Evolutionary conservation across 2,113 vertebrate genomes (phyloP).

Genomic region (Oxygymnocypris stewartii): DNA sequence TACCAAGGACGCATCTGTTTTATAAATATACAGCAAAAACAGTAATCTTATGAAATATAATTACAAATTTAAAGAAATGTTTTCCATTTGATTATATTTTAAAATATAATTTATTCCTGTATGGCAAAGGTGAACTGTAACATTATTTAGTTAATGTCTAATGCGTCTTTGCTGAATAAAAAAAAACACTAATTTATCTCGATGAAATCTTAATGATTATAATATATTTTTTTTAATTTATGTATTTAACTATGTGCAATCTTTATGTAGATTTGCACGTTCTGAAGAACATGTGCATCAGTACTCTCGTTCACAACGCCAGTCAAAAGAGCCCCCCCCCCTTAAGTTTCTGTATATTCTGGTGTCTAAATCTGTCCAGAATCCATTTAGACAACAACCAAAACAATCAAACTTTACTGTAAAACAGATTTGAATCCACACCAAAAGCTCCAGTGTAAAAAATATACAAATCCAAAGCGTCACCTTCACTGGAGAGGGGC

Average conservation of each 20-base stretch:
- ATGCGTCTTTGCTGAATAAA: too few relatives aligned
- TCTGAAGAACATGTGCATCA: neutral
- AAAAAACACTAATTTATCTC: neutral
- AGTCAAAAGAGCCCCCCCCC: neutral
- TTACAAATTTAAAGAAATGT: neutral
- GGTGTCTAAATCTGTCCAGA: neutral
- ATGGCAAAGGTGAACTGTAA: neutral
- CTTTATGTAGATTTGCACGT: neutral
- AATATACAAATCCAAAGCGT: neutral
- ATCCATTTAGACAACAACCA: neutral
- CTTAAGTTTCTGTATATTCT: neutral
- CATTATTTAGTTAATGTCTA: neutral
- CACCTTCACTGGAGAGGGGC: constrained; percentile 91
- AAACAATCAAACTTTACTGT: neutral
- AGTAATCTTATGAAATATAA: neutral
- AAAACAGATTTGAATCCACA: neutral
- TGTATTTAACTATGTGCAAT: neutral
- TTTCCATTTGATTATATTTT: neutral
- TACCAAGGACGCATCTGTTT: neutral
- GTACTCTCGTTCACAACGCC: too few relatives aligned
- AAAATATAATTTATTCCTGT: too few relatives aligned
- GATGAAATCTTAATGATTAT: neutral
- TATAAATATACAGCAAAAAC: neutral
- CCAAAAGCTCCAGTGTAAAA: neutral
- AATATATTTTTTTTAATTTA: neutral